Percentiles rank a stretch among this genome's conserved stretches.
phyloP scores from a whole-genome alignment of 2,888 invertebrate species.

The Drosophila kanekoi region DNA sequence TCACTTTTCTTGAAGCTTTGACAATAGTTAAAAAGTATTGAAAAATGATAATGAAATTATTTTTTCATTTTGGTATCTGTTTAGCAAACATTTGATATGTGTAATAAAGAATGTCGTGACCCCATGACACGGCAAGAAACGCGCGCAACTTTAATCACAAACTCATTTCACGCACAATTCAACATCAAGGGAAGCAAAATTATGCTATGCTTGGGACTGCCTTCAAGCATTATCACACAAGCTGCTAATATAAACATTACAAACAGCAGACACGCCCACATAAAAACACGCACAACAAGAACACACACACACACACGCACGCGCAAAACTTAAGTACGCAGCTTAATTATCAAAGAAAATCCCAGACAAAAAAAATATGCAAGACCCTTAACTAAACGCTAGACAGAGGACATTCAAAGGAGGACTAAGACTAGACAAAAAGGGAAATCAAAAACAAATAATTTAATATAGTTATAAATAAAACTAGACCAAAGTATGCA shows the following conservation, averaged over 20 bases:
- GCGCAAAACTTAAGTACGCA: slow-evolving; percentile 52
- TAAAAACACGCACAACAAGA: slow-evolving; percentile 24
- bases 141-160: neutral
- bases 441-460: neutral
- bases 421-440: no score
- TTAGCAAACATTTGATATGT: slow-evolving; percentile 1
- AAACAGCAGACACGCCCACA: slow-evolving; percentile 32
- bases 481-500: neutral
- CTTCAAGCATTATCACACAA: slow-evolving; percentile 52
- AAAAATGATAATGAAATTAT: neutral
- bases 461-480: neutral
- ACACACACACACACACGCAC: slow-evolving; percentile 27
- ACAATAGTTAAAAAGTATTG: neutral
- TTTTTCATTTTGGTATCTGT: no score
- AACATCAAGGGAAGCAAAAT: slow-evolving; percentile 17
- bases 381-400: slow-evolving; percentile 7
- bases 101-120: neutral
- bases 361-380: slow-evolving; percentile 33
- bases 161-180: slow-evolving; percentile 22
- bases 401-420: slow-evolving; percentile 15
- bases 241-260: slow-evolving; percentile 61
- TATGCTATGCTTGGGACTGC: slow-evolving; percentile 3
- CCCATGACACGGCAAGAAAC: slow-evolving; percentile 1
- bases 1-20: no score
- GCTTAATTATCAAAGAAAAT: slow-evolving; percentile 66